Conservation (phyloP, 2,888 invertebrate genomes). For the Phymatocera aterrima region DNA sequence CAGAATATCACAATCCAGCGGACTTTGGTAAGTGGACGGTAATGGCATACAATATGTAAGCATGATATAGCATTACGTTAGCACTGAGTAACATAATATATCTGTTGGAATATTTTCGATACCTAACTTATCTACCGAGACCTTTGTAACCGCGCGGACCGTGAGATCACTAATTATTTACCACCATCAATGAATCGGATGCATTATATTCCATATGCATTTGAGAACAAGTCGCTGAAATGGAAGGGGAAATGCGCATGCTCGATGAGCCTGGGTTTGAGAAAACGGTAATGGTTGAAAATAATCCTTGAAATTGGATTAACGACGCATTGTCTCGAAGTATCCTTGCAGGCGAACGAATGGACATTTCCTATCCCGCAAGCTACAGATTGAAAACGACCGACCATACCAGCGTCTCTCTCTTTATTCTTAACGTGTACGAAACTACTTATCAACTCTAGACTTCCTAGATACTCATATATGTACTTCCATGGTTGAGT, state of each 20-base stretch:
- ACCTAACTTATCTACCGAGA: background rate
- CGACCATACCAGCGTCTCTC: too few relatives aligned
- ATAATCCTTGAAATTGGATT: constrained; percentile 17
- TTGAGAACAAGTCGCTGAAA: background rate
- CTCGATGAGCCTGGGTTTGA: background rate
- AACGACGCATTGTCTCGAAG: background rate
- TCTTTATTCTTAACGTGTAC: too few relatives aligned
- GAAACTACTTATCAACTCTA: too few relatives aligned
- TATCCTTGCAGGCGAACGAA: background rate
- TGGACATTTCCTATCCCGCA: too few relatives aligned
- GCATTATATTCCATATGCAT: background rate
- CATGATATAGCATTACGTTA: too few relatives aligned
- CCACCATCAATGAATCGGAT: too few relatives aligned
- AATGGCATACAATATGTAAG: too few relatives aligned
- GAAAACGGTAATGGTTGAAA: background rate
- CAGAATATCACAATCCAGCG: constrained; percentile 93
- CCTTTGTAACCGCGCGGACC: background rate
- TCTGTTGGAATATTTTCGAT: background rate
- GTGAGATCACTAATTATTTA: background rate
- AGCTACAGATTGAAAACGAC: background rate
- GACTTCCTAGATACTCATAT: too few relatives aligned
- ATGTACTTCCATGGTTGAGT: too few relatives aligned
- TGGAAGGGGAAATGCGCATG: background rate
- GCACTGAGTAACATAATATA: constrained; percentile 27
- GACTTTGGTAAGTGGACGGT: constrained; percentile 86